These are phyloP conservation scores for Australoheros facetus DNA, from an alignment of 2,797 vertebrate species.

Conservation along the genomic window DNA sequence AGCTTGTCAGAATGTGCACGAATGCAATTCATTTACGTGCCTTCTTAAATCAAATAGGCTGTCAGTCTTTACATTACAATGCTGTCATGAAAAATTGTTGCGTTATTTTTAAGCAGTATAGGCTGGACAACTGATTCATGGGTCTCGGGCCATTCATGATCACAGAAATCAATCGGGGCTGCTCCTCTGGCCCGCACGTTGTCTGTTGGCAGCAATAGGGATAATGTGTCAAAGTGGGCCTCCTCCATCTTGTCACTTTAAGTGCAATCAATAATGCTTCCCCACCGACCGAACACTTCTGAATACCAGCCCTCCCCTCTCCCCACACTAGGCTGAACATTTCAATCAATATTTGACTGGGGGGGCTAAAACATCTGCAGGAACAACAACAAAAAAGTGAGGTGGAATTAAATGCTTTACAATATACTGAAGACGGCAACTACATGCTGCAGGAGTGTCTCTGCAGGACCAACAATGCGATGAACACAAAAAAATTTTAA, in stretches of 20 bases:
- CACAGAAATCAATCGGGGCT: constrained; percentile 55
- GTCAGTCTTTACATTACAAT: constrained; percentile 33
- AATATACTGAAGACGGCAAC: background rate
- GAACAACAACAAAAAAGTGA: constrained; percentile 35
- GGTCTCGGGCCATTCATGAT: constrained; percentile 48
- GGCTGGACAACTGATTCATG: constrained; percentile 49
- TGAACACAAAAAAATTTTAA: background rate
- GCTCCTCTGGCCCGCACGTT: constrained; percentile 45
- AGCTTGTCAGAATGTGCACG: constrained; percentile 42
- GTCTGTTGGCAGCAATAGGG: constrained; percentile 68
- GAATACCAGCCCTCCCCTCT: constrained; percentile 44
- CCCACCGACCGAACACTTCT: constrained; percentile 54
- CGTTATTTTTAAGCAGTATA: constrained; percentile 45
- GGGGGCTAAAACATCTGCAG: constrained; percentile 68
- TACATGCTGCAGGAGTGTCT: background rate
- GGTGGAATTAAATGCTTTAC: constrained; percentile 52
- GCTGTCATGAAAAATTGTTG: constrained; percentile 47
- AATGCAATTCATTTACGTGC: constrained; percentile 59
- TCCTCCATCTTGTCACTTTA: constrained; percentile 81
- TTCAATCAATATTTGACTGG: constrained; percentile 73
- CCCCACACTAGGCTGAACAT: constrained; percentile 61
- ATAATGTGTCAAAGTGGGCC: constrained; percentile 73
- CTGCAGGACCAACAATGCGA: background rate
- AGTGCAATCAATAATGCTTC: constrained; percentile 78
- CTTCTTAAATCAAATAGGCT: constrained; percentile 56